Percentiles rank a stretch among this genome's conserved stretches.
Conservation (phyloP, 2,797 vertebrate genomes). For the Hirundo rustica region DNA sequence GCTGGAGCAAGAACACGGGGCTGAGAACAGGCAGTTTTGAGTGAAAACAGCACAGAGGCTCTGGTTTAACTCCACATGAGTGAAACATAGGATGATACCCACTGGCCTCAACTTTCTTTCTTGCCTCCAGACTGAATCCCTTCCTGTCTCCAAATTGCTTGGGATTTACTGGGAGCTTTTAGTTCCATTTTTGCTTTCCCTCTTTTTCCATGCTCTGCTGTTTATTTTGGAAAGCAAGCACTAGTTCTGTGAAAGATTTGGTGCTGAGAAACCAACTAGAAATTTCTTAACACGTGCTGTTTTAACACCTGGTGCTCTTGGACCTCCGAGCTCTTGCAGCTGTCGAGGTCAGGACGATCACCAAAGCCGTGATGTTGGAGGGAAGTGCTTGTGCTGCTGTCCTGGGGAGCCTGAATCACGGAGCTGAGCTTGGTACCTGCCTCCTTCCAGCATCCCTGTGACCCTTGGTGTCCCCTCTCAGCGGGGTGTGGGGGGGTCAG, state of each 20-base stretch:
- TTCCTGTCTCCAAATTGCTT: neutral
- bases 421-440: rapidly evolving
- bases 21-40: neutral
- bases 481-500: neutral
- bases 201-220: neutral
- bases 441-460: rapidly evolving
- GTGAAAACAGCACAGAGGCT: neutral
- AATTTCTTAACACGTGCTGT: rapidly evolving
- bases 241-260: neutral
- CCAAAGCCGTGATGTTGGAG: rapidly evolving
- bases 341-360: neutral
- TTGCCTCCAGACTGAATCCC: neutral
- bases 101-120: neutral
- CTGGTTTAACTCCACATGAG: neutral
- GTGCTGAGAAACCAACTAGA: neutral
- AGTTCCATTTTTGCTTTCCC: neutral
- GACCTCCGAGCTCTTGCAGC: neutral
- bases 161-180: neutral
- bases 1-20: neutral
- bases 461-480: neutral
- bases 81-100: neutral
- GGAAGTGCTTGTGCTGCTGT: rapidly evolving
- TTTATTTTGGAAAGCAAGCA: rapidly evolving
- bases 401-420: neutral
- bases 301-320: neutral